Base-by-base conservation (phyloP, 1,140 invertebrate species). In the Leguminivora glycinivorella region DNA sequence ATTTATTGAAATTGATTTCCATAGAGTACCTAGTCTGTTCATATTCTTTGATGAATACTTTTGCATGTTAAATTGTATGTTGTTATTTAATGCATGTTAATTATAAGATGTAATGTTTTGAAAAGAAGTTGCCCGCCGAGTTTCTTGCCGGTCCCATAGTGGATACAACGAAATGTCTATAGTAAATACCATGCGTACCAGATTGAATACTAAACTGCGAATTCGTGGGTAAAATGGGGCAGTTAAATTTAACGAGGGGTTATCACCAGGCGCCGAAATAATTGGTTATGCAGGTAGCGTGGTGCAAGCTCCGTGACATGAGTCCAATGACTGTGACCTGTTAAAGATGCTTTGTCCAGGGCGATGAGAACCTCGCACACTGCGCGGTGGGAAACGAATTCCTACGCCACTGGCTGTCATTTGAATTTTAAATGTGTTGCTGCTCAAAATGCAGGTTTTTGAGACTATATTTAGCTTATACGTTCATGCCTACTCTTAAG, bases 201-300 rank as follows among this genome's bases (percentile, higher is more conserved):
- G 58, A 17, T 63, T 63, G 58, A 63, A 63, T 63, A 63, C 58
- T 63, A 31, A 29, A 63, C 58, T 19, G 58, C 58, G 26, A 63
- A 31, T 17, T 60, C 25, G 56, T 63, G 26, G 58, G 12, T 63
- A 31, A 63, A 34, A 29, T 63, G 10, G 12, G 66, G 17, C 26
- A 43, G 19, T 67, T 29, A 67, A 40, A 14, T 67, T 67, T 43
- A 43, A 25, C 38, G 31, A 67, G 66, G 24, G 75, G 72, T 76
- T 77, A 77, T 79, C 75, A 75, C 70, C 72, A 70, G 72, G 75
- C 77, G 77, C 72, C 63, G 26, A 70, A 60, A 69, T 72, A 70
- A 82, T 87, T 75, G 76, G 52, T 68, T 69, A 88, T 86, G 83
- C 87, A 89, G 85, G 84, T 87, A 81, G 81, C 77, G 81, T 75